Evolutionary conservation across 2,888 invertebrate genomes (phyloP).

Genomic region (Cataglyphis livida): DNA sequence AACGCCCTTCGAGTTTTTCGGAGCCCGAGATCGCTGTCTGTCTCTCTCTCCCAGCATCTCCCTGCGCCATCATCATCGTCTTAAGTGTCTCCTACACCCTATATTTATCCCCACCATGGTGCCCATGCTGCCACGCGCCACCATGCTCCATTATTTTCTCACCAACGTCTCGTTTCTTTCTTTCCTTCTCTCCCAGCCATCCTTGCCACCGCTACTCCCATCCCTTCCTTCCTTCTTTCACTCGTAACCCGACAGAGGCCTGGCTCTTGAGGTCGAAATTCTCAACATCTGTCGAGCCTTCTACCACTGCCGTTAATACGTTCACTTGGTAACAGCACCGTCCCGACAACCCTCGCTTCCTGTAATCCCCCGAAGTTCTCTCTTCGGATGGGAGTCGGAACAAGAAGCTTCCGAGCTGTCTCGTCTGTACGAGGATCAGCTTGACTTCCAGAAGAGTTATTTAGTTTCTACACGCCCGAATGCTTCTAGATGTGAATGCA

Average conservation of each 20-base stretch:
- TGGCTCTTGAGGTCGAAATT: conserved; percentile 76
- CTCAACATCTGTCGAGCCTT: conserved; percentile 82
- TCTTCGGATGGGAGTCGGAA: conserved; percentile 34
- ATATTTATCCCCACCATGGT: conserved; percentile 77
- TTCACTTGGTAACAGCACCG: conserved; percentile 82
- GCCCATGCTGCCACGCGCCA: conserved; percentile 79
- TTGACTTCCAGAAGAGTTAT: conserved; percentile 21
- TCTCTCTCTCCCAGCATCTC: conserved; percentile 36
- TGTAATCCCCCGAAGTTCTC: conserved; percentile 67
- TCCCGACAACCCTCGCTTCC: conserved; percentile 64
- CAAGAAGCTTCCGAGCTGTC: conserved; percentile 36
- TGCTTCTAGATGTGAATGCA: not conserved
- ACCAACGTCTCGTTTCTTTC: conserved; percentile 61
- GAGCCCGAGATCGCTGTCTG: conserved; percentile 55
- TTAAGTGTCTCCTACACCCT: conserved; percentile 77
- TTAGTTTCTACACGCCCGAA: conserved; percentile 8
- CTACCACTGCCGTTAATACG: conserved; percentile 76
- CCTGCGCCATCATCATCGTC: conserved; percentile 69
- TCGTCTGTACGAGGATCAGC: conserved; percentile 32
- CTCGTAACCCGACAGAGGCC: conserved; percentile 25
- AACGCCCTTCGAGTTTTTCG: conserved; percentile 62
- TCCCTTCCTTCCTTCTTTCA: conserved; percentile 37
- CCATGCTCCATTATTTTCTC: conserved; percentile 76
- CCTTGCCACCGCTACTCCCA: conserved; percentile 41
- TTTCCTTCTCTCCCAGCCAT: conserved; percentile 12